A percentile compares a stretch with the other conserved stretches of the same genome.
phyloP scores from a whole-genome alignment of 2,888 invertebrate genomes.

The Dastarcus helophoroides region DNA sequence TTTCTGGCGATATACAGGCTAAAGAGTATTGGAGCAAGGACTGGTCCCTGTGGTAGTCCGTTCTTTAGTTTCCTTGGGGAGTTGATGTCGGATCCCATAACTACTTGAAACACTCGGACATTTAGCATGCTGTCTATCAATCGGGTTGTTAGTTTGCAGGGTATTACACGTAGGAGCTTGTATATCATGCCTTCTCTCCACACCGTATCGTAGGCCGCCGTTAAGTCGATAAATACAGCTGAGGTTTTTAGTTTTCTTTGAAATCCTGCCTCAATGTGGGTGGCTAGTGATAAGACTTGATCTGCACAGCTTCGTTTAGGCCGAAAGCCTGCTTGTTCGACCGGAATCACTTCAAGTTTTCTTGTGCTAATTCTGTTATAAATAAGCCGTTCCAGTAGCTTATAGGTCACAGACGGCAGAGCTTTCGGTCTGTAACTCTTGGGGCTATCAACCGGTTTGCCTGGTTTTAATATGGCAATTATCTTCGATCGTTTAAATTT shows the following conservation, averaged over 20 bases:
- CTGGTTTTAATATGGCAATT: slow-evolving; percentile 8
- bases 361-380: slow-evolving; percentile 12
- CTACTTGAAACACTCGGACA: slow-evolving; percentile 11
- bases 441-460: slow-evolving; percentile 8
- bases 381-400: slow-evolving; percentile 9
- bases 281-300: slow-evolving; percentile 14
- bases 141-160: slow-evolving; percentile 6
- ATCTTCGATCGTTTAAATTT: no score
- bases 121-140: slow-evolving; percentile 12
- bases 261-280: slow-evolving; percentile 15
- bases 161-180: slow-evolving; percentile 9
- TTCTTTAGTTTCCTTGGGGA: slow-evolving; percentile 10
- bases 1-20: slow-evolving; percentile 9
- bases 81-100: slow-evolving; percentile 8
- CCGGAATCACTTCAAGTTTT: slow-evolving; percentile 9
- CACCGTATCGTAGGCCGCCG: slow-evolving; percentile 13
- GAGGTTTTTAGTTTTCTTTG: no score
- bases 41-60: slow-evolving; percentile 14
- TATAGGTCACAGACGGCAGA: slow-evolving; percentile 6
- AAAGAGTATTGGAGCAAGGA: slow-evolving; percentile 12
- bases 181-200: slow-evolving; percentile 12
- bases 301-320: slow-evolving; percentile 13
- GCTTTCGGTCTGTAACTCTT: slow-evolving; percentile 10
- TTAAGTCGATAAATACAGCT: slow-evolving; percentile 2
- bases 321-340: slow-evolving; percentile 16